A percentile compares a stretch with the other conserved stretches of the same genome.
These are phyloP conservation scores for Tinamus guttatus DNA, from an alignment of 2,113 vertebrate genomes.

Conservation along the genomic window DNA sequence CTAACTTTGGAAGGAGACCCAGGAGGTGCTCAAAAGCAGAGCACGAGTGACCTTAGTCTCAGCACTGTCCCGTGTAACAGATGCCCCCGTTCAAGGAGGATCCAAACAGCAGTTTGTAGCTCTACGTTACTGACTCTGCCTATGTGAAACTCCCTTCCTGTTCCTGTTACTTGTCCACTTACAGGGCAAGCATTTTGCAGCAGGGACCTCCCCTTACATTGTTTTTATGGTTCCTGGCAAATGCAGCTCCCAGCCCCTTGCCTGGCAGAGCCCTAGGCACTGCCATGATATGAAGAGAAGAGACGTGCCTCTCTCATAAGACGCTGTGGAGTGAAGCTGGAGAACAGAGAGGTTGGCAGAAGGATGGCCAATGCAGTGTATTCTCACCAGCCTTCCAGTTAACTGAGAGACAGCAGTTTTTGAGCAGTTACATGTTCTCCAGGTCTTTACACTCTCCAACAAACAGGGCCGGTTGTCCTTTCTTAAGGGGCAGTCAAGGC, in stretches of 20 bases:
- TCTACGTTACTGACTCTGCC: not conserved
- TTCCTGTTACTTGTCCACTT: not conserved
- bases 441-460: not conserved
- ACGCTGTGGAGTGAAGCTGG: not conserved
- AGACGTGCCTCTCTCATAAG: accelerated
- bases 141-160: not conserved
- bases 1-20: not conserved
- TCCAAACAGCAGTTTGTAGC: not conserved
- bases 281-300: not conserved
- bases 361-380: not conserved
- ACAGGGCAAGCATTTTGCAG: not conserved
- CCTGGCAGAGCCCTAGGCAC: accelerated
- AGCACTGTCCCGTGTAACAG: not conserved
- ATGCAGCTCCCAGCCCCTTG: not conserved
- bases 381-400: not conserved
- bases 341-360: not conserved
- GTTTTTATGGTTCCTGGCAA: not conserved
- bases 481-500: not conserved
- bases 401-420: not conserved
- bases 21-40: not conserved
- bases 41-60: not conserved
- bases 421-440: not conserved
- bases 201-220: not conserved
- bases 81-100: not conserved
- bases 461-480: not conserved